Base-by-base conservation (phyloP, 2,113 vertebrate species). In the Cathartes aura region DNA sequence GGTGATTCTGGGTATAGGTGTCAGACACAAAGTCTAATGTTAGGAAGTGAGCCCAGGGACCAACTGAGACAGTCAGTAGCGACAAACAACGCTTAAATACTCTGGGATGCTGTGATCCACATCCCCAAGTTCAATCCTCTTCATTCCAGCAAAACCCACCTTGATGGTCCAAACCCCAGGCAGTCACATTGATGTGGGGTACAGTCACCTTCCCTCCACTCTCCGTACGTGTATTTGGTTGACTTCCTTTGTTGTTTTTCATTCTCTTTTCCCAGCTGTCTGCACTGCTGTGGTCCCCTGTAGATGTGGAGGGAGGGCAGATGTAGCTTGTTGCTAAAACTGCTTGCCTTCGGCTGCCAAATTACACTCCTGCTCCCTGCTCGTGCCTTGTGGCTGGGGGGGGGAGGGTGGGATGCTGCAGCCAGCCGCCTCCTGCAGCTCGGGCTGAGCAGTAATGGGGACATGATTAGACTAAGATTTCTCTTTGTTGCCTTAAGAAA, bases 301-400 rank as follows among this genome's bases (percentile, higher is more conserved):
- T 5, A 81, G 63, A 38, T 0, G 0, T 11, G 13, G 36, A 76
- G 32, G 36, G 36, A 66, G 47, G 14, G 29, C 21, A 55, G 48
- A 29, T 5, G 9, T 5, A 68, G 14, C 45, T 40, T 45, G 8
- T n/a, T 62, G 52, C 43, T 88, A n/a, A 60, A 62, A 17, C 36
- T 3, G 2, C 19, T 59, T 78, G 12, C 7, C 38, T 43, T 73
- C 11, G 15, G 48, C n/a, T 78, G 67, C 52, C 47, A 82, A 30
- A 76, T 56, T 53, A 11, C 9, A 8, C 30, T 56, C 3, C 40
- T 48, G 22, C 52, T 86, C 79, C n/a, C 38, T 29, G 72, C 76
- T 88, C 0, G 0, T 40, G 64, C 45, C 24, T 56, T 1, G 0
- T 53, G 56, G n/a, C 53, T 55, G 29, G 48, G 47, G 15, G n/a